Evolutionary conservation across 2,888 invertebrate genomes (phyloP), one percentile per base, ranked within the genome.

Genomic region (Tetragonula carbonaria): DNA sequence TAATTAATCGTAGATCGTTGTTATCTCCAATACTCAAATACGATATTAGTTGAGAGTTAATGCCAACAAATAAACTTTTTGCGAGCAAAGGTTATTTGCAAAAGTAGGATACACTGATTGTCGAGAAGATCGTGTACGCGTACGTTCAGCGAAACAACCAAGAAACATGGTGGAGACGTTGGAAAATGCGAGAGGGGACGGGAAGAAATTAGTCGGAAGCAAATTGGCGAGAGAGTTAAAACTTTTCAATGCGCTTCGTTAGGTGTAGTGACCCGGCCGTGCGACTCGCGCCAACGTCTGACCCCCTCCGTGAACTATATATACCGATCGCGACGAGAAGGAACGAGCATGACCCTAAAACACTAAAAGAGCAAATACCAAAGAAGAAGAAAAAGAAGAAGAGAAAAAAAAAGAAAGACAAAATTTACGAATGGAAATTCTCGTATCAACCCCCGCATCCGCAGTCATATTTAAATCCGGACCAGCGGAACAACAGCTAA

Each of bases 161-260:
- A 51, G 21, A 21, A 74, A 23, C 33, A 28, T 4, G n/a, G 13
- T 18, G 13, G 18, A 62, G 74, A 70, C 55, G 67, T 78, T 76
- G 13, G 33, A 16, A 55, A 50, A 33, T 4, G 38, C 23, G 62
- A 6, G 16, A 33, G n/a, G 51, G 65, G 11, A 57, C 28, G 23
- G 45, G 70, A 76, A 72, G 70, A 78, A 87, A 84, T 84, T 79
- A 66, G 38, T 62, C 59, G 62, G 28, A n/a, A 65, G 72, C 74
- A 80, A 84, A 80, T 67, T 66, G 59, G 28, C 73, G n/a, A 23
- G 51, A 63, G 70, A 68, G 28, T 23, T 73, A 45, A 67, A 77
- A 80, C 78, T 80, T 80, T 80, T 78, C 68, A 78, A 76, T 83
- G 72, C 16, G 62, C 63, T 78, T 85, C 68, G 72, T 74, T 83